Conservation (phyloP, 2,113 vertebrate genomes). For the Eulacestoma nigropectus region DNA sequence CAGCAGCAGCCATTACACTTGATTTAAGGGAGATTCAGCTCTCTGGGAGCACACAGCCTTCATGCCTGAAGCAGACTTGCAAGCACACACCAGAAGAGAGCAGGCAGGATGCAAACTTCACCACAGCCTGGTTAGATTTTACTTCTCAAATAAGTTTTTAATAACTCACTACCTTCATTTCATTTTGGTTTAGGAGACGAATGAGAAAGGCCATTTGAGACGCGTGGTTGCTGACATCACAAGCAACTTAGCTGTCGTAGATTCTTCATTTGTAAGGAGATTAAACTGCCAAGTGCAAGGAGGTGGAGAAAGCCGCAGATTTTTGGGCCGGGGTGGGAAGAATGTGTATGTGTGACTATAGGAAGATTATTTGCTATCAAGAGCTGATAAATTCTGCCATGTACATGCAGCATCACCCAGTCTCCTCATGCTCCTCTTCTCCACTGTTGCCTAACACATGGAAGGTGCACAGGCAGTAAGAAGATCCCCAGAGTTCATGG, state of each 20-base stretch:
- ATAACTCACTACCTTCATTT: not conserved
- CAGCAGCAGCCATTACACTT: not conserved
- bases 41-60: not conserved
- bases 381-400: not conserved
- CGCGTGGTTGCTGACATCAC: rapidly evolving
- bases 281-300: not conserved
- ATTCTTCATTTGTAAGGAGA: not conserved
- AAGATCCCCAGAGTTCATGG: not conserved
- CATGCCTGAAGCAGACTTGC: not conserved
- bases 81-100: not conserved
- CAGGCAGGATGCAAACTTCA: not conserved
- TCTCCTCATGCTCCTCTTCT: not conserved
- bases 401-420: too few relatives aligned
- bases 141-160: not conserved
- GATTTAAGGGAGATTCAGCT: not conserved
- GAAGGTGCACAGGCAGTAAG: not conserved
- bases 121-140: not conserved
- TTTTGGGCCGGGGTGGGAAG: not conserved
- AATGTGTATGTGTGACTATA: too few relatives aligned
- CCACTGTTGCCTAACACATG: not conserved
- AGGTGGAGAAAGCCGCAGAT: not conserved
- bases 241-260: not conserved
- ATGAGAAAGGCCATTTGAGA: not conserved
- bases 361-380: not conserved
- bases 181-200: not conserved